Evolutionary conservation across 1,140 invertebrate species (phyloP), one percentile per base, ranked within the genome.

Genomic region (Alviniconcha marisindica): DNA sequence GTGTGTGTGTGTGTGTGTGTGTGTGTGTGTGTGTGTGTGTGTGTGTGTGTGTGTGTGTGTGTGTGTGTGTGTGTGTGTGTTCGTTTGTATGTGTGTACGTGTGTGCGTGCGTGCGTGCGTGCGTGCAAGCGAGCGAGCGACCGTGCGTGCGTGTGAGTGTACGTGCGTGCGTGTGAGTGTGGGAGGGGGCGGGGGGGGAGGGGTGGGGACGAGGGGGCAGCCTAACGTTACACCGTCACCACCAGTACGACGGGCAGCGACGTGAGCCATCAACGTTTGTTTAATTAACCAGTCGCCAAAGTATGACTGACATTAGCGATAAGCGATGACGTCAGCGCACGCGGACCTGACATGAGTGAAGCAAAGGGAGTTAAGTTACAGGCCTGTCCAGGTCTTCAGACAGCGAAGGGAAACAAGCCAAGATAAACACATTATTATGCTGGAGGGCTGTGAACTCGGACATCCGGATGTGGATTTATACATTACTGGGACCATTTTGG

Each of bases 11-110:
- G 60, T 31, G 60, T 31, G 60, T 63, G 60, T 63, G 60, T 63
- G 60, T 63, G 60, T 63, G 60, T 14, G 60, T 63, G 60, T n/a
- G 60, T 63, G 60, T 63, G 60, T 63, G 60, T n/a, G 60, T 63
- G 60, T 24, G 60, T 31, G 60, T 24, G 60, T 63, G 60, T 63
- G 60, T 31, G 60, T n/a, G 60, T 63, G 60, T 24, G 60, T 31
- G 60, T 31, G 24, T 31, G 60, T 24, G 60, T 31, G 60, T 24
- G 60, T 63, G 10, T n/a, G 10, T 63, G 60, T n/a, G 60, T 63
- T 7, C 28, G 24, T 63, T 7, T 63, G 60, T 63, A 24, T 63
- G 10, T 14, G 60, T 63, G 60, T 63, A 24, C 24, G 10, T 63
- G 60, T 63, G 10, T 63, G 60, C 24, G 60, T 63, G 60, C 28